phyloP scores from a whole-genome alignment of 2,888 invertebrate genomes.

The Nesidiocoris tenuis region DNA sequence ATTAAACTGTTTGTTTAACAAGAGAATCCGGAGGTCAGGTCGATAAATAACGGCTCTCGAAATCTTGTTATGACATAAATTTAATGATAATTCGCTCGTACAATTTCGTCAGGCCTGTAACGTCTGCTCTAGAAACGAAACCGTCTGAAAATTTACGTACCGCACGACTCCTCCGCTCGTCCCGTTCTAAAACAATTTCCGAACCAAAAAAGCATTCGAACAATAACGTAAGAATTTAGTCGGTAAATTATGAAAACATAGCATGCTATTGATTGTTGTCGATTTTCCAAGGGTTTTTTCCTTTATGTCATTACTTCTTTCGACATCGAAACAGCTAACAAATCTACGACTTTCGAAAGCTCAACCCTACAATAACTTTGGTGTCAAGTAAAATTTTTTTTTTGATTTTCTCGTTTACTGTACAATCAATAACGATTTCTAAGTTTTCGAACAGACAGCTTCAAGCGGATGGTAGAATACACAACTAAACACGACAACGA shows the following conservation, averaged over 20 bases:
- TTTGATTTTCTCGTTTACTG: neutral
- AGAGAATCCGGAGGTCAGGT: too few relatives aligned
- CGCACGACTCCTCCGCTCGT: neutral
- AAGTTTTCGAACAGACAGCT: neutral
- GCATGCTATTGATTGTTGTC: neutral
- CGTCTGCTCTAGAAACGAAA: neutral
- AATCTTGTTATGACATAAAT: neutral
- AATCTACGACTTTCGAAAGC: neutral
- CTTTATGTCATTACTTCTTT: too few relatives aligned
- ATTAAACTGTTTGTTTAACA: too few relatives aligned
- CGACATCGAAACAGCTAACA: neutral
- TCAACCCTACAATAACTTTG: neutral
- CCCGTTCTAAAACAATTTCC: neutral
- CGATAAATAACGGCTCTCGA: too few relatives aligned
- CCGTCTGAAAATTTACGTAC: neutral
- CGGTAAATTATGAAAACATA: neutral
- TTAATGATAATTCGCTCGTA: neutral
- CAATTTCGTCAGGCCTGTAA: neutral
- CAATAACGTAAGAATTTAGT: too few relatives aligned
- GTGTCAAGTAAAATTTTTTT: neutral
- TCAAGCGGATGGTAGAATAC: conserved; percentile 1
- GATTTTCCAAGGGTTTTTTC: neutral
- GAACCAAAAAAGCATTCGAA: neutral
- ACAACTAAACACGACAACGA: conserved; percentile 33
- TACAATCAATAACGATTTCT: too few relatives aligned